Percentiles rank a stretch among this genome's conserved stretches.
Evolutionary conservation across 2,113 vertebrate species (phyloP).

Genomic region (Nothobranchius kuhntae): DNA sequence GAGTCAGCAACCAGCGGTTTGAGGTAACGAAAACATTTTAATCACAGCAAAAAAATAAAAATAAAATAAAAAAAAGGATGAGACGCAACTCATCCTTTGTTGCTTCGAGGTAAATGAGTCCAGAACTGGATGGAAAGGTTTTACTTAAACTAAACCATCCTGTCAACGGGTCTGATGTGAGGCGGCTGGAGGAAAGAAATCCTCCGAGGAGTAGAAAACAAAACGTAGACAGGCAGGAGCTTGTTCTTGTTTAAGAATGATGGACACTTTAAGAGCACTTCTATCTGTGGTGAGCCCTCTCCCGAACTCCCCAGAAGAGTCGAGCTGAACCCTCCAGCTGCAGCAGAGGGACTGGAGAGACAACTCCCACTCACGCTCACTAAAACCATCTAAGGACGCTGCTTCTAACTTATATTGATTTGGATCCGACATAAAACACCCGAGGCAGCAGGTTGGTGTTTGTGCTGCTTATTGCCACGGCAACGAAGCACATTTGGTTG

Average conservation of each 20-base stretch:
- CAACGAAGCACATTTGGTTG: slow-evolving; percentile 35
- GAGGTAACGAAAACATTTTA: slow-evolving; percentile 7
- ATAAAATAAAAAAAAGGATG: background rate
- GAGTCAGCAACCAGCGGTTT: background rate
- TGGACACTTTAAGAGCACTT: slow-evolving; percentile 21
- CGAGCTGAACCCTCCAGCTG: background rate
- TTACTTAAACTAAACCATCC: background rate
- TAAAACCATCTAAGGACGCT: too few relatives aligned
- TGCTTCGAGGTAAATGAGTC: slow-evolving; percentile 4
- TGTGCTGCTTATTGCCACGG: slow-evolving; percentile 14
- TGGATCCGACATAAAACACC: background rate
- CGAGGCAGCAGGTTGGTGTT: background rate
- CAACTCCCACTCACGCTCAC: background rate
- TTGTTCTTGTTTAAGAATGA: slow-evolving; percentile 43
- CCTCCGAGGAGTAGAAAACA: background rate
- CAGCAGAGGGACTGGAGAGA: background rate
- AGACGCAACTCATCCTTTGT: slow-evolving; percentile 5
- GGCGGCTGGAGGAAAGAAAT: slow-evolving; percentile 4
- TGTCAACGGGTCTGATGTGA: slow-evolving; percentile 1
- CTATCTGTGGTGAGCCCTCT: slow-evolving; percentile 11
- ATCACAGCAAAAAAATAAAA: too few relatives aligned
- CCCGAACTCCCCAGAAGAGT: slow-evolving; percentile 9
- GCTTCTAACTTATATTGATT: too few relatives aligned
- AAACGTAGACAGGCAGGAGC: slow-evolving; percentile 40
- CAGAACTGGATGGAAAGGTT: background rate